Base-by-base conservation (phyloP, 2,113 vertebrate species). In the Cnemophilus loriae region DNA sequence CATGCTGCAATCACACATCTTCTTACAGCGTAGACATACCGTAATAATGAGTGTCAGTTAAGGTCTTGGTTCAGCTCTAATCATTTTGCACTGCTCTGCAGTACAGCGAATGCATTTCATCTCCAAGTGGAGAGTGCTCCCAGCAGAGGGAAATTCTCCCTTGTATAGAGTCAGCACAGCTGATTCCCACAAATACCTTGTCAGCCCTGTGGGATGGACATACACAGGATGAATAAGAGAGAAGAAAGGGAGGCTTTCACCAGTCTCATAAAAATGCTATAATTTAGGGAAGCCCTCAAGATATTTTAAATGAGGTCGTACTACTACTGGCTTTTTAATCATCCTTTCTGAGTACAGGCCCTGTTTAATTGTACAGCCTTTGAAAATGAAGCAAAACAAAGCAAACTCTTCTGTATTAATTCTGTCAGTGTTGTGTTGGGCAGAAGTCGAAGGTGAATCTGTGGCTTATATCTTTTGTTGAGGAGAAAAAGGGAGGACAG, bases 31-130 rank as follows among this genome's bases (percentile, higher is more conserved):
- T 17, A 94, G 91, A 75, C 77, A 71, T 47, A 92, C 83, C 26
- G 0, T 91, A 93, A 94, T 96, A 94, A 96, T 88, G 91, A 96
- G 87, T 93, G 91, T 85, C 90, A 91, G 82, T 87, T 68, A 86
- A 88, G 90, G 83, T 87, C 92, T 77, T 76, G 85, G 88, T 95
- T 96, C 78, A 84, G 55, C 82, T 91, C 82, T 95, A 91, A 95
- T 96, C 92, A 95, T 93, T 96, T 96, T 67, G 64, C 76, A 53
- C 73, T 86, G 75, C 75, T 93, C 71, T 89, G 85, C 55, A 85
- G 79, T 74, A 63, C 78, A 86, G 64, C 23, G 4, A 92, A 84
- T 71, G 73, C 41, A 82, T 94, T 95, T 96, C 80, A 91, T 93
- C 93, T 91, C 64, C 76, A 90, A 84, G 60, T 30, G 67, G 75